Evolutionary conservation across 2,888 invertebrate species (phyloP).

Genomic region (Saturnia japonica): DNA sequence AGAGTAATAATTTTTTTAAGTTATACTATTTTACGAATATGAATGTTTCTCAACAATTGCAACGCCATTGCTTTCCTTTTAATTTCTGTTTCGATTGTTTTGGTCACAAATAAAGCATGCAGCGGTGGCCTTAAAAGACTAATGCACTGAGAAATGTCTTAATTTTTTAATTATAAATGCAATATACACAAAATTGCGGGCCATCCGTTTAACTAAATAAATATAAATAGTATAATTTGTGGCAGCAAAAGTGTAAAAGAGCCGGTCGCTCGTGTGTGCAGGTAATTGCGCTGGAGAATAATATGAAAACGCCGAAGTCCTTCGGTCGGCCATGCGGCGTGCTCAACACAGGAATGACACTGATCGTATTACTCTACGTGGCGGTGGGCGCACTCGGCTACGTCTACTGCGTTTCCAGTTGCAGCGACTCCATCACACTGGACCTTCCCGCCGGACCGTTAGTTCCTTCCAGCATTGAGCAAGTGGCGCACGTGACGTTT

Average conservation of each 20-base stretch:
- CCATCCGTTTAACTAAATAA: too few species aligned
- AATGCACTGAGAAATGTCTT: too few species aligned
- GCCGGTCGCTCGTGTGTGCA: conserved; percentile 79
- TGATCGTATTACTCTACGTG: conserved; percentile 89
- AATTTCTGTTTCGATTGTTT: too few species aligned
- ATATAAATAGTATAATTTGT: too few species aligned
- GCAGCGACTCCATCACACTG: conserved; percentile 89
- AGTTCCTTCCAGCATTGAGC: conserved; percentile 31
- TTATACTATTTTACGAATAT: too few species aligned
- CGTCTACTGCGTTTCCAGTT: conserved; percentile 87
- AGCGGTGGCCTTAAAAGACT: too few species aligned
- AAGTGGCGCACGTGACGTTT: neutral
- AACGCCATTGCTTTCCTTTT: too few species aligned
- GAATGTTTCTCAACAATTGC: too few species aligned
- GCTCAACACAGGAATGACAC: conserved; percentile 90
- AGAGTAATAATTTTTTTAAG: too few species aligned
- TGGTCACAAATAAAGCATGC: too few species aligned
- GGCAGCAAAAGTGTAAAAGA: neutral
- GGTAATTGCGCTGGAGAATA: conserved; percentile 95
- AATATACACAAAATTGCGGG: too few species aligned
- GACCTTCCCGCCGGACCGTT: conserved; percentile 85
- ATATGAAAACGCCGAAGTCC: conserved; percentile 91
- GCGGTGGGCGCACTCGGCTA: conserved; percentile 93
- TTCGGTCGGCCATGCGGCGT: conserved; percentile 91
- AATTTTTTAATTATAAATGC: too few species aligned